Evolutionary conservation across 2,797 vertebrate species (phyloP).

Genomic region (Bryconaethiops microstoma): DNA sequence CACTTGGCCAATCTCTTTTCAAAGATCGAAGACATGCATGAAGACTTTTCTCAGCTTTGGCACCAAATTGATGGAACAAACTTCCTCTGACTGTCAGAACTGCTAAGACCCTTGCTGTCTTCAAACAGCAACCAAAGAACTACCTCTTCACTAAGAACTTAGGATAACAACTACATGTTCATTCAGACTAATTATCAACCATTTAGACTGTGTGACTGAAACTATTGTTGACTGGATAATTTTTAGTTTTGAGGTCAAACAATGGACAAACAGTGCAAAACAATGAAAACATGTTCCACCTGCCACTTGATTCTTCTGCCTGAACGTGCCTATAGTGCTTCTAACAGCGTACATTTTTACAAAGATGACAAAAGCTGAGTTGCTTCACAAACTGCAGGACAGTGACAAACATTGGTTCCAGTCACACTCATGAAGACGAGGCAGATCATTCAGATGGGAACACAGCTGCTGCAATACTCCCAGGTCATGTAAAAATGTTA

Average conservation of each 20-base stretch:
- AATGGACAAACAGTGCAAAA: background rate
- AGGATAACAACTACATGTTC: too few relatives aligned
- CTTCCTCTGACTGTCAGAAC: too few relatives aligned
- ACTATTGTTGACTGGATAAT: too few relatives aligned
- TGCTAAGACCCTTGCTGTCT: too few relatives aligned
- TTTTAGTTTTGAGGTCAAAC: background rate
- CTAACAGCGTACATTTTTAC: constrained; percentile 4
- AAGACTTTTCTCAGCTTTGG: too few relatives aligned
- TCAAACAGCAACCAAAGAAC: too few relatives aligned
- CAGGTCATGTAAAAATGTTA: constrained; percentile 33
- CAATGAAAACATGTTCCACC: background rate
- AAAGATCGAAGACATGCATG: too few relatives aligned
- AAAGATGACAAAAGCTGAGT: constrained; percentile 2
- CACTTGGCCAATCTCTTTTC: too few relatives aligned
- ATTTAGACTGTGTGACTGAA: too few relatives aligned
- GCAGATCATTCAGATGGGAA: constrained; percentile 28
- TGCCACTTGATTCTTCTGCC: background rate
- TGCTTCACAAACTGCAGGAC: constrained; percentile 12
- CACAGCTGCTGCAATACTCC: constrained; percentile 23
- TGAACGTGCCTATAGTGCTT: background rate
- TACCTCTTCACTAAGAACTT: too few relatives aligned
- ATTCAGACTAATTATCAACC: too few relatives aligned
- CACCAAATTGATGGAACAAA: too few relatives aligned
- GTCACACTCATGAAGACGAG: constrained; percentile 6
- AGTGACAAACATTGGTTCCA: background rate